Evolutionary conservation across 1,140 invertebrate species (phyloP), one percentile per base, ranked within the genome.

Genomic region (Vanessa tameamea): DNA sequence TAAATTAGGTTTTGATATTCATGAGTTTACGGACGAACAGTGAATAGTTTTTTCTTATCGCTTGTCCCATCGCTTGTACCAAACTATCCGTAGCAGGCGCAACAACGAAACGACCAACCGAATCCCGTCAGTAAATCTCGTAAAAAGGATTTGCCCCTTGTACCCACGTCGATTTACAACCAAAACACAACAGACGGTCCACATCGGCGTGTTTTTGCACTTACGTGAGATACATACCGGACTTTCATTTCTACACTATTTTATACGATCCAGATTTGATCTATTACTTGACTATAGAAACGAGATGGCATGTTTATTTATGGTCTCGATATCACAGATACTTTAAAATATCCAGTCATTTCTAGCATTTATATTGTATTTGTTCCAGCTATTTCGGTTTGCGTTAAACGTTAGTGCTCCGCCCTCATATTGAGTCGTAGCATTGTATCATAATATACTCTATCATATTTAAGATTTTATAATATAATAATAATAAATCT

Each of bases 81-180:
- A 55, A 16, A 0, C 12, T 11, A 12, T 47, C 63, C 83, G 78
- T 80, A 82, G 63, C 63, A 55, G 79, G 73, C 83, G 79, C 79
- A 82, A 78, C 66, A 80, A 72, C 75, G 79, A 75, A 80, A 79
- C 83, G 79, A 80, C 75, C 80, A 77, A 73, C 80, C 76, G 83
- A 86, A 88, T 88, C 83, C 86, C 87, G 80, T 81, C 85, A 75
- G 88, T 90, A 90, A 90, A 90, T 90, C 88, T 90, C 82, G 81
- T 87, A 87, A 87, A 90, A 88, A 86, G 86, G 87, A 88, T 88
- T 89, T 89, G 78, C 83, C 75, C 85, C 83, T 87, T 89, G 83
- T 89, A 87, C 82, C 82, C 79, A 71, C 77, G 73, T 75, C 86
- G 86, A 90, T 90, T 90, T 88, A 88, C 84, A 83, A 79, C 81